Base-by-base conservation (phyloP, 2,888 invertebrate genomes). In the Pollenia amentaria region DNA sequence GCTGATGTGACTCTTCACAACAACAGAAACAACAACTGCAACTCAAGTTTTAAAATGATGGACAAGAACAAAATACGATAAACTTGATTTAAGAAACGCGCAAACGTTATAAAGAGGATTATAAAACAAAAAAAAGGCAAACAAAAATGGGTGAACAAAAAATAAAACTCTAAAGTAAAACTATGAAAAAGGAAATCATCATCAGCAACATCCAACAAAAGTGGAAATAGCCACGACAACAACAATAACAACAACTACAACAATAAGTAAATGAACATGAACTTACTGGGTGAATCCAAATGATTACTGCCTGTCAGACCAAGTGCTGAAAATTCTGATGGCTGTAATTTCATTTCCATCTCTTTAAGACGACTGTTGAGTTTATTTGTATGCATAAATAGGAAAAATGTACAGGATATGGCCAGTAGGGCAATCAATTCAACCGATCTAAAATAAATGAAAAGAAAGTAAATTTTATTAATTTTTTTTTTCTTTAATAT, bases 321-420 rank as follows among this genome's bases (percentile, higher is more conserved):
- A 80, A 93, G 91, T 84, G 93, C 93, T 88, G 93, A 93, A 87
- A 95, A 94, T 88, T 95, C 95, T 81, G 95, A 95, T 57, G 96
- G 95, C 90, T 96, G 96, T 88, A 97, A 94, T 91, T 95, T 95
- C 70, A 96, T 95, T 93, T 97, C 96, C 96, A 97, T 97, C 93
- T 97, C 96, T 88, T 95, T 95, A 88, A 97, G 94, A 92, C 96
- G 96, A 87, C 96, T 96, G 94, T 96, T 97, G 86, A 97, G 94
- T 92, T 97, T 97, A 89, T 97, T 94, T 72, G 97, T 97, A 94
- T 97, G 97, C 88, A 97, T 94, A 93, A 97, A 97, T 90, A 97
- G 95, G 94, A 97, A 97, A 90, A 97, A 94, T 1, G 97, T 97
- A 90, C 97, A 96, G 65, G 97, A 97, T 88, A 97, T 95, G 46